These are phyloP conservation scores for Dascillus cervinus DNA, from an alignment of 2,888 invertebrate species.

Conservation along the genomic window DNA sequence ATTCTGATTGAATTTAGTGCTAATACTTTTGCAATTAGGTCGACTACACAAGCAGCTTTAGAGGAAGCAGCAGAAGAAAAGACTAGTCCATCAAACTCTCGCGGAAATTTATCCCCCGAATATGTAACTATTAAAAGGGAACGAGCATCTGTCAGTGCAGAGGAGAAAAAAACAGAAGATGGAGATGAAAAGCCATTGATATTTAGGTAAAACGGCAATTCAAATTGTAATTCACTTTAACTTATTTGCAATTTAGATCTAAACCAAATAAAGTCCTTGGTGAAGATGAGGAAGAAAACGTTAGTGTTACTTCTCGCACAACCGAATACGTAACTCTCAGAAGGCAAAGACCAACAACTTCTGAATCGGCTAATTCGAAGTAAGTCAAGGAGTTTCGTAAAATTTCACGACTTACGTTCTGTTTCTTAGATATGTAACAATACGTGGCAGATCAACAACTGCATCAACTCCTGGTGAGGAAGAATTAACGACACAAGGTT, in stretches of 20 bases:
- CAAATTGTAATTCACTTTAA: too few species aligned
- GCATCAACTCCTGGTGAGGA: too few species aligned
- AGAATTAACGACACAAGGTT: too few species aligned
- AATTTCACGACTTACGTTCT: too few species aligned
- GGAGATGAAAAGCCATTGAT: too few species aligned
- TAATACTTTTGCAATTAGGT: slow-evolving; percentile 15
- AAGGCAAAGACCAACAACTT: slow-evolving; percentile 46
- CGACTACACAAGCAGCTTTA: slow-evolving; percentile 24
- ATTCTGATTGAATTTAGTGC: slow-evolving; percentile 1
- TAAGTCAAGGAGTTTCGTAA: too few species aligned
- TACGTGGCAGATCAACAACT: too few species aligned
- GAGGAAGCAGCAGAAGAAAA: slow-evolving; percentile 27
- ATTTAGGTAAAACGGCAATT: too few species aligned
- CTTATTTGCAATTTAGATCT: too few species aligned
- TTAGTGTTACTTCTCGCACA: slow-evolving; percentile 13
- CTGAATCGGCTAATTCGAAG: slow-evolving; percentile 44
- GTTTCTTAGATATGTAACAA: slow-evolving; percentile 16
- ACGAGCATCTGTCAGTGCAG: slow-evolving; percentile 43
- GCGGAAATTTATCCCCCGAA: slow-evolving; percentile 43
- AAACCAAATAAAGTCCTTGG: too few species aligned
- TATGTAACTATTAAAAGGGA: slow-evolving; percentile 62
- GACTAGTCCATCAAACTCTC: slow-evolving; percentile 19
- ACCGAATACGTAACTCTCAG: slow-evolving; percentile 58
- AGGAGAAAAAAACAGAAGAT: too few species aligned
- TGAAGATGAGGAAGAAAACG: slow-evolving; percentile 3